A percentile compares a stretch with the other conserved stretches of the same genome.
These are phyloP conservation scores for Cuniculus paca DNA, from an alignment of 2,797 vertebrate genomes.

Conservation along the genomic window DNA sequence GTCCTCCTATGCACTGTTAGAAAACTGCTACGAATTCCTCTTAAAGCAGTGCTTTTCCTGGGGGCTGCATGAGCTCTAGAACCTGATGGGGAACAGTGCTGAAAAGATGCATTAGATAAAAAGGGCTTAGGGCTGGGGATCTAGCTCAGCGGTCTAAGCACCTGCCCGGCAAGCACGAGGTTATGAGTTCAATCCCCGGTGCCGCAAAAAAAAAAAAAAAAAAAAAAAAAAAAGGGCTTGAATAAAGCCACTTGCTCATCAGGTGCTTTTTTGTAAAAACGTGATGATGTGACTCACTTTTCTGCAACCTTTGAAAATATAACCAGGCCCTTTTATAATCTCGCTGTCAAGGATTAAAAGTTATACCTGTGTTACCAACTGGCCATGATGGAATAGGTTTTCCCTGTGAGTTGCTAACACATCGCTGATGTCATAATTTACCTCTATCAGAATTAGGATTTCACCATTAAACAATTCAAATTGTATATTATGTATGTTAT, in stretches of 20 bases:
- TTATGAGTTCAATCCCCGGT: too few species aligned
- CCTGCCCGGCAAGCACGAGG: too few species aligned
- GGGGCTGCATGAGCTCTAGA: constrained; percentile 60
- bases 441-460: constrained; percentile 7
- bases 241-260: constrained; percentile 32
- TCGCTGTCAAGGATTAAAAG: neutral
- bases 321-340: neutral
- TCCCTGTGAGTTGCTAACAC: neutral
- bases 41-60: constrained; percentile 63
- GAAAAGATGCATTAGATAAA: constrained; percentile 18
- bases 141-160: too few species aligned
- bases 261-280: constrained; percentile 48
- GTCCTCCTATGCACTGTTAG: constrained; percentile 78
- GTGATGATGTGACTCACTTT: constrained; percentile 46
- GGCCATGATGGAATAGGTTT: neutral
- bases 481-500: neutral
- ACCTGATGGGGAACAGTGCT: neutral
- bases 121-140: too few species aligned
- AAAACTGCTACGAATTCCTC: constrained; percentile 77
- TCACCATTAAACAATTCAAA: neutral
- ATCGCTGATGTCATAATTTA: neutral
- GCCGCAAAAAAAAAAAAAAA: too few species aligned
- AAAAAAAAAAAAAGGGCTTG: constrained; percentile 22
- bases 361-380: neutral
- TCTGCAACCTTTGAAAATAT: constrained; percentile 48